Percentiles rank a stretch among this genome's conserved stretches.
Conservation (phyloP, 2,888 invertebrate species). For the Mellilla xanthometata region DNA sequence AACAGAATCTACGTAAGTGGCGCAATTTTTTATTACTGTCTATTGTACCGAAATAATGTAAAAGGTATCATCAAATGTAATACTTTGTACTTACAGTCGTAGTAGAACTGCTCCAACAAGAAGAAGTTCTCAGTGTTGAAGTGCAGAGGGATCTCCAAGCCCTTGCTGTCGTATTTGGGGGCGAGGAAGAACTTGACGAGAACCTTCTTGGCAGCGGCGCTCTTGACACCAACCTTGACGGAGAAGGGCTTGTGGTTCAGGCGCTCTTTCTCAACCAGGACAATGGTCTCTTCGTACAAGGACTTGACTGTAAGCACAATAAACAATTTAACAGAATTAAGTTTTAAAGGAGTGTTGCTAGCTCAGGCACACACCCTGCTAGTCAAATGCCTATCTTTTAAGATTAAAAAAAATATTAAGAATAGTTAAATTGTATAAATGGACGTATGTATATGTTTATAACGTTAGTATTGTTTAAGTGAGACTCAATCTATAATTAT, state of each 20-base stretch:
- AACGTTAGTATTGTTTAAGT: too few relatives aligned
- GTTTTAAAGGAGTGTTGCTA: too few relatives aligned
- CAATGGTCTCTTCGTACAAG: slow-evolving; percentile 51
- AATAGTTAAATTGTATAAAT: too few relatives aligned
- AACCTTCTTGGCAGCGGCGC: slow-evolving; percentile 74
- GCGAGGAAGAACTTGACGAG: slow-evolving; percentile 86
- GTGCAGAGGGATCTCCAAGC: slow-evolving; percentile 74
- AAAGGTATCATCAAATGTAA: background rate
- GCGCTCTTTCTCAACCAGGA: slow-evolving; percentile 84
- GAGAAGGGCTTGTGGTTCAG: slow-evolving; percentile 88
- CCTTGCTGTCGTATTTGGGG: slow-evolving; percentile 85
- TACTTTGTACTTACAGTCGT: background rate
- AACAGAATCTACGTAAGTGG: too few relatives aligned
- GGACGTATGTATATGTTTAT: too few relatives aligned
- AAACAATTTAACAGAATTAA: slow-evolving; percentile 10
- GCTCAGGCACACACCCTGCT: too few relatives aligned
- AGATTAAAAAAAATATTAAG: too few relatives aligned
- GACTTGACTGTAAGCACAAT: slow-evolving; percentile 41
- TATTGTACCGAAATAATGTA: too few relatives aligned
- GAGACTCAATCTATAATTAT: background rate
- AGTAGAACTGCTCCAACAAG: slow-evolving; percentile 66
- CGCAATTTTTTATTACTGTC: too few relatives aligned
- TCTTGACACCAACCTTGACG: slow-evolving; percentile 82
- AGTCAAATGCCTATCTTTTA: too few relatives aligned
- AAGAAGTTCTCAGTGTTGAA: slow-evolving; percentile 82